Percentiles rank a stretch among this genome's conserved stretches.
phyloP scores from a whole-genome alignment of 2,113 vertebrate species.

The Capreolus pygargus region DNA sequence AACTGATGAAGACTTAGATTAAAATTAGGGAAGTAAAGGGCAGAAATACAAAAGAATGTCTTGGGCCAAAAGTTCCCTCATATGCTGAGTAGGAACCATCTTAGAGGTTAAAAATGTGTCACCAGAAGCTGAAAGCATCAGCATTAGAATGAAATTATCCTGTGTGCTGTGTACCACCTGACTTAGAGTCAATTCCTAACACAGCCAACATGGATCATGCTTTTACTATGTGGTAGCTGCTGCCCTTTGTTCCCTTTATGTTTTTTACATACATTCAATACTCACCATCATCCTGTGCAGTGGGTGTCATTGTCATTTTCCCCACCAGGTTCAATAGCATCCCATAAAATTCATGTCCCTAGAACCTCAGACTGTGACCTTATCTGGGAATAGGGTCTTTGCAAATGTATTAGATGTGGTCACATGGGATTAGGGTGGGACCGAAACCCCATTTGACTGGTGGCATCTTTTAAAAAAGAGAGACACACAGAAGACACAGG shows the following conservation, averaged over 20 bases:
- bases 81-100: not conserved
- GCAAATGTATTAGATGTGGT: not conserved
- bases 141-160: not conserved
- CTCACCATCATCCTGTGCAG: not conserved
- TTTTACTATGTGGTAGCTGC: rapidly evolving
- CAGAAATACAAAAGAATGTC: not conserved
- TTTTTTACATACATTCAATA: too few relatives aligned
- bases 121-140: not conserved
- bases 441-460: not conserved
- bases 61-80: not conserved
- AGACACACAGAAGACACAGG: not conserved
- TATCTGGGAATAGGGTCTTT: not conserved
- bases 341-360: not conserved
- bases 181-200: rapidly evolving
- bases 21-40: not conserved
- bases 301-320: not conserved
- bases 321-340: not conserved
- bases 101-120: not conserved
- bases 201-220: rapidly evolving
- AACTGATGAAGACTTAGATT: not conserved
- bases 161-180: rapidly evolving
- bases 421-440: not conserved
- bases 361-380: not conserved
- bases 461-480: not conserved
- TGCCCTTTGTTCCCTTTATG: not conserved